A percentile compares a stretch with the other conserved stretches of the same genome.
Evolutionary conservation across 2,888 invertebrate species (phyloP).

Genomic region (Leucozona laternaria): DNA sequence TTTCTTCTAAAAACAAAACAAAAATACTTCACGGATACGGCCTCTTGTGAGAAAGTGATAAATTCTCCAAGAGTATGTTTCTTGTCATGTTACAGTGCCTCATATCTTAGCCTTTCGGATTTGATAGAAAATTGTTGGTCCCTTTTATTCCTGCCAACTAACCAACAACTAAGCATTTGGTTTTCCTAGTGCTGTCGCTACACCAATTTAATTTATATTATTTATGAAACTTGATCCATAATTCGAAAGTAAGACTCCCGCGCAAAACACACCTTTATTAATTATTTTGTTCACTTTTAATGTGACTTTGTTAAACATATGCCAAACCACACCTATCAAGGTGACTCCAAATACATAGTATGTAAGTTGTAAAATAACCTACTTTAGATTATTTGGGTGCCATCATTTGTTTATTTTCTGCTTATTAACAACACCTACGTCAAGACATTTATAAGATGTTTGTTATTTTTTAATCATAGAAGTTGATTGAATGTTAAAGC

Average conservation of each 20-base stretch:
- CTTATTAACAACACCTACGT: neutral
- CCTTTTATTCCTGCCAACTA: no score
- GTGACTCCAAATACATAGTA: neutral
- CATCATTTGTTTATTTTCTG: neutral
- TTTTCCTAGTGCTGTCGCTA: no score
- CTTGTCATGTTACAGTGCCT: no score
- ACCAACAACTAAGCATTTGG: no score
- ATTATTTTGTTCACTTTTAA: constrained; percentile 16
- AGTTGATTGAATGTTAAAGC: neutral
- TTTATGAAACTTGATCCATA: no score
- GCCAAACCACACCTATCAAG: neutral
- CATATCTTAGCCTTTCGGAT: no score
- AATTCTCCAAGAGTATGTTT: no score
- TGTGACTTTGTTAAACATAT: constrained; percentile 11
- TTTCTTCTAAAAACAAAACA: no score
- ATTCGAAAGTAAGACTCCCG: neutral
- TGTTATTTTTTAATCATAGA: neutral
- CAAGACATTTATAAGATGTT: neutral
- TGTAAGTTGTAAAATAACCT: neutral
- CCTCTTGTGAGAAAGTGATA: no score
- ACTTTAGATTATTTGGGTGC: neutral
- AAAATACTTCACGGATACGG: no score
- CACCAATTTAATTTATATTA: no score
- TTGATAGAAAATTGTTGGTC: no score
- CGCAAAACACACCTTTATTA: neutral